Percentiles rank a stretch among this genome's conserved stretches.
Evolutionary conservation across 2,797 vertebrate genomes (phyloP).

Genomic region (Sebastolobus alascanus): DNA sequence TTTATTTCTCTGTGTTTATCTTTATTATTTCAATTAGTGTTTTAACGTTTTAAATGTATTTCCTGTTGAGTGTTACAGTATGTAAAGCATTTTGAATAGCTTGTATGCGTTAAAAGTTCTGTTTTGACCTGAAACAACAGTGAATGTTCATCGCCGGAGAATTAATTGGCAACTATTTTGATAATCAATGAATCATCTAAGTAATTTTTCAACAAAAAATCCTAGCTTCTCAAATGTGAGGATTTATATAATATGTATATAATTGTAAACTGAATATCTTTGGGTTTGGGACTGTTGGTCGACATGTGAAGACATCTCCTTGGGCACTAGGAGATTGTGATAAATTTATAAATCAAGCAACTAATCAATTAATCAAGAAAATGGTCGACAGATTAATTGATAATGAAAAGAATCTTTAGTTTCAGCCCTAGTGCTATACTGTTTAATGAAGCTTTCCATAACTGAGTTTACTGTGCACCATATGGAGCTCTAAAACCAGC

Average conservation of each 20-base stretch:
- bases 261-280: not conserved
- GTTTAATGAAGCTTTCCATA: not conserved
- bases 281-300: not conserved
- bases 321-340: not conserved
- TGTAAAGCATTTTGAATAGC: not conserved
- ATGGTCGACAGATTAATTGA: not conserved
- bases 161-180: not conserved
- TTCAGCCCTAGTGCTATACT: not conserved
- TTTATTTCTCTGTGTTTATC: not conserved
- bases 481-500: not conserved
- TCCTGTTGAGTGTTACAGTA: not conserved
- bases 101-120: not conserved
- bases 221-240: not conserved
- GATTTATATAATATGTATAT: no score
- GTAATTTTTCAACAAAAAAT: not conserved
- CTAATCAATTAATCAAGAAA: not conserved
- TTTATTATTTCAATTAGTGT: not conserved
- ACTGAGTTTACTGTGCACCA: not conserved
- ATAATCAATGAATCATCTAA: not conserved
- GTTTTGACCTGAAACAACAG: not conserved
- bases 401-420: not conserved
- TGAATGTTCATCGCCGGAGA: rapidly evolving
- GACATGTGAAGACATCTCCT: not conserved
- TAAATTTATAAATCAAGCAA: not conserved
- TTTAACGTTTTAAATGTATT: not conserved